Conservation (phyloP, 2,797 vertebrate genomes). For the Chelmon rostratus region DNA sequence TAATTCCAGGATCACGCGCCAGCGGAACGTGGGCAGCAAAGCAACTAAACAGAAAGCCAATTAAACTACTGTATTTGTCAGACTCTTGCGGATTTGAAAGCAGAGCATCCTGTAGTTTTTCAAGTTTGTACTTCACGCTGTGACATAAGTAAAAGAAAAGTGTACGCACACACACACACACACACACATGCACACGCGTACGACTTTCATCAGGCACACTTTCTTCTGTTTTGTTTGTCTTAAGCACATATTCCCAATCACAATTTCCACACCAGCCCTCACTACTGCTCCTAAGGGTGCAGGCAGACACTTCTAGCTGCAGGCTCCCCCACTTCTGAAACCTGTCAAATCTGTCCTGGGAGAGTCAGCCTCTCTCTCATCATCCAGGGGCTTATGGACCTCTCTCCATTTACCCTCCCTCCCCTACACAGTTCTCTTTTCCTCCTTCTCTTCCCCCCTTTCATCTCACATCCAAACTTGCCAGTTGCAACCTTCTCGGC, state of each 20-base stretch:
- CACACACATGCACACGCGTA: constrained; percentile 38
- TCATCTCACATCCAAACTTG: constrained; percentile 85
- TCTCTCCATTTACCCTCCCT: constrained; percentile 87
- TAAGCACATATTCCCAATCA: constrained; percentile 87
- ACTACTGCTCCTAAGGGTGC: constrained; percentile 83
- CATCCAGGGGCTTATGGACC: constrained; percentile 88
- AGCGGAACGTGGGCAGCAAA: constrained; percentile 37
- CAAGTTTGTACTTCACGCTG: constrained; percentile 72
- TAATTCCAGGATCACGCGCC: constrained; percentile 39
- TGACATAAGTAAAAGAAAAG: constrained; percentile 72
- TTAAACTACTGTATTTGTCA: constrained; percentile 75
- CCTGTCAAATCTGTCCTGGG: constrained; percentile 89
- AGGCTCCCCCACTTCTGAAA: constrained; percentile 90
- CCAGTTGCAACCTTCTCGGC: constrained; percentile 80
- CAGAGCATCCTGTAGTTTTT: constrained; percentile 71
- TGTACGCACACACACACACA: constrained; percentile 22
- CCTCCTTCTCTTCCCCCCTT: constrained; percentile 76
- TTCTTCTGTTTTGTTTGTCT: constrained; percentile 87
- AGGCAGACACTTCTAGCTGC: constrained; percentile 87
- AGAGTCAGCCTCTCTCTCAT: constrained; percentile 87
- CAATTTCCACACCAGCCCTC: constrained; percentile 84
- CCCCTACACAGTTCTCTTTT: constrained; percentile 76
- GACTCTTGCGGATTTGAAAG: constrained; percentile 61
- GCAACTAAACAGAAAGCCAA: constrained; percentile 71
- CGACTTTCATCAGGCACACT: constrained; percentile 81